These are phyloP conservation scores for Hypolimnas misippus DNA, from an alignment of 2,888 invertebrate genomes.

Conservation along the genomic window DNA sequence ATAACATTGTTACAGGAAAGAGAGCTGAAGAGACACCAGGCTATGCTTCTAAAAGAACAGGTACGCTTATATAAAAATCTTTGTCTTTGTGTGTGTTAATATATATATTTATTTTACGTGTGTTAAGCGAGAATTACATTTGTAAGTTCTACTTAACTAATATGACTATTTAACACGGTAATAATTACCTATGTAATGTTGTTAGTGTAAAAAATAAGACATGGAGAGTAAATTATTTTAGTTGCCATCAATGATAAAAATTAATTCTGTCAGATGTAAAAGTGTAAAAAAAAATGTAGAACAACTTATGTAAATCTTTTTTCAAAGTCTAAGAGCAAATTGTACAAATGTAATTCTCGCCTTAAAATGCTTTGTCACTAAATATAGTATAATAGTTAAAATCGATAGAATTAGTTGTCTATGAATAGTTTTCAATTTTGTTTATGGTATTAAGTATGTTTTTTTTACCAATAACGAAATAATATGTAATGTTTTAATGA, in stretches of 20 bases:
- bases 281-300: no score
- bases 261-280: no score
- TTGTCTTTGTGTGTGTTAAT: conserved; percentile 37
- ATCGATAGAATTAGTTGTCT: neutral
- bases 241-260: no score
- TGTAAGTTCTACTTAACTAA: no score
- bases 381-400: neutral
- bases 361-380: neutral
- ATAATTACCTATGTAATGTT: no score
- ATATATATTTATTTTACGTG: neutral
- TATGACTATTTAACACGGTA: no score
- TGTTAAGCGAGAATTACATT: no score
- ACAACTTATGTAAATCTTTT: no score
- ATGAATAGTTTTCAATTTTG: neutral
- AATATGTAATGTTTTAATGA: neutral
- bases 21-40: conserved; percentile 95
- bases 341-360: no score
- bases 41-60: conserved; percentile 95
- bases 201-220: no score
- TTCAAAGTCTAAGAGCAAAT: no score
- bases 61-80: conserved; percentile 78
- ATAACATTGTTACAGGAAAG: conserved; percentile 89
- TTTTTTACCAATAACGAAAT: neutral
- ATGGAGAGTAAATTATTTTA: no score
- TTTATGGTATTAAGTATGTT: conserved; percentile 6